Evolutionary conservation across 2,797 vertebrate genomes (phyloP).

Genomic region (Acrocephalus scirpaceus): DNA sequence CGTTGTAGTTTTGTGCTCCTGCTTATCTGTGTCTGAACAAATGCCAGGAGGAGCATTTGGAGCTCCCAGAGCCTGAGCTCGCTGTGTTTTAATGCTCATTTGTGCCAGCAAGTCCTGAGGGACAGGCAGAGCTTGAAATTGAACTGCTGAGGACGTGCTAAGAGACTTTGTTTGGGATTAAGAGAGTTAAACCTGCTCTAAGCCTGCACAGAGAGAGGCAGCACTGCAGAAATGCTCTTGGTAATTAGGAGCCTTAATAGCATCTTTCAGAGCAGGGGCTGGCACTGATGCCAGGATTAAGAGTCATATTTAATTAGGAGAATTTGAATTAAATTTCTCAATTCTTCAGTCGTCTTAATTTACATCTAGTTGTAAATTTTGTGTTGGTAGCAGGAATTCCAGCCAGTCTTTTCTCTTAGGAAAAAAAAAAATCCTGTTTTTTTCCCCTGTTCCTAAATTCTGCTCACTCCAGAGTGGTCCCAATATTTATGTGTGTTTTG

Average conservation of each 20-base stretch:
- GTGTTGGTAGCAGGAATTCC: not conserved
- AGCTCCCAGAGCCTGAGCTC: not conserved
- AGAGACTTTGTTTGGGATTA: constrained; percentile 64
- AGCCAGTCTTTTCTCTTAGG: not conserved
- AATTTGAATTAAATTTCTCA: not conserved
- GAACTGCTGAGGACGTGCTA: constrained; percentile 12
- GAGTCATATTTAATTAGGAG: constrained; percentile 24
- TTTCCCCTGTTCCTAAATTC: not conserved
- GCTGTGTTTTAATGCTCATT: constrained; percentile 27
- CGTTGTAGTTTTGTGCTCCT: not conserved
- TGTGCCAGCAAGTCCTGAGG: constrained; percentile 18
- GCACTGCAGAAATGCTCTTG: not conserved
- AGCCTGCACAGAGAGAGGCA: constrained; percentile 9
- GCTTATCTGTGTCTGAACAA: constrained; percentile 12
- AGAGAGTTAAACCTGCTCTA: constrained; percentile 63
- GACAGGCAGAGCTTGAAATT: constrained; percentile 54
- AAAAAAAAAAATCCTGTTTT: not conserved
- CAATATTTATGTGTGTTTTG: not conserved
- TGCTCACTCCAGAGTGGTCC: not conserved
- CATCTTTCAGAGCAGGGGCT: constrained; percentile 12
- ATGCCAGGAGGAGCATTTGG: constrained; percentile 20
- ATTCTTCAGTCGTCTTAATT: not conserved
- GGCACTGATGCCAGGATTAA: not conserved
- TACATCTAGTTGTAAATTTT: not conserved
- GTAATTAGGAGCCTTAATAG: constrained; percentile 30